Conservation (phyloP, 2,797 vertebrate genomes). For the Poecilia velifera region DNA sequence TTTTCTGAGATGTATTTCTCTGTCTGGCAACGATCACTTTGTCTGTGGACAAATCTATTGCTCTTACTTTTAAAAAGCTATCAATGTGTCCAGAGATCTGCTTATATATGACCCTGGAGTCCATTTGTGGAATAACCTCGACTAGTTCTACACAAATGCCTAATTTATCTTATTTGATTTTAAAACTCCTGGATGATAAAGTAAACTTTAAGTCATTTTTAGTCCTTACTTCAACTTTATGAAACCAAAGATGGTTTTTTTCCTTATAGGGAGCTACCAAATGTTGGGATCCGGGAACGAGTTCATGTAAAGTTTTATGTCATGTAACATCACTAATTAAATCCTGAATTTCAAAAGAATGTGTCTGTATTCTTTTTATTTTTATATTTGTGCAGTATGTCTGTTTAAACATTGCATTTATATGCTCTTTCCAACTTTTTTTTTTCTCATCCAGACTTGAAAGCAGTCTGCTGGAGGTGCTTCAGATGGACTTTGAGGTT, state of each 20-base stretch:
- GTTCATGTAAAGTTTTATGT: not conserved
- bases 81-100: not conserved
- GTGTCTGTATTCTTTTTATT: not conserved
- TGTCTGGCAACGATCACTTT: not conserved
- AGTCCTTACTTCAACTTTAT: not conserved
- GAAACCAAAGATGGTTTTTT: not conserved
- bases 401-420: not conserved
- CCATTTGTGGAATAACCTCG: not conserved
- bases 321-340: not conserved
- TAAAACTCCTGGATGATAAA: not conserved
- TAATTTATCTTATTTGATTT: too few species aligned
- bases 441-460: conserved; percentile 65
- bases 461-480: conserved; percentile 83
- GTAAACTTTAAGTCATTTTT: not conserved
- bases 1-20: not conserved
- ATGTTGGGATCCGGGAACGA: not conserved
- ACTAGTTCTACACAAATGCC: not conserved
- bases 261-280: not conserved
- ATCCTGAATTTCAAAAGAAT: not conserved
- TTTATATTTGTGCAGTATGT: not conserved
- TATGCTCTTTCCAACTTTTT: conserved; percentile 9
- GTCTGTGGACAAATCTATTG: not conserved
- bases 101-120: not conserved
- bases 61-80: not conserved
- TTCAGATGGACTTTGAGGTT: conserved; percentile 93